phyloP scores from a whole-genome alignment of 2,888 invertebrate species.

The Trissolcus brochymenae region DNA sequence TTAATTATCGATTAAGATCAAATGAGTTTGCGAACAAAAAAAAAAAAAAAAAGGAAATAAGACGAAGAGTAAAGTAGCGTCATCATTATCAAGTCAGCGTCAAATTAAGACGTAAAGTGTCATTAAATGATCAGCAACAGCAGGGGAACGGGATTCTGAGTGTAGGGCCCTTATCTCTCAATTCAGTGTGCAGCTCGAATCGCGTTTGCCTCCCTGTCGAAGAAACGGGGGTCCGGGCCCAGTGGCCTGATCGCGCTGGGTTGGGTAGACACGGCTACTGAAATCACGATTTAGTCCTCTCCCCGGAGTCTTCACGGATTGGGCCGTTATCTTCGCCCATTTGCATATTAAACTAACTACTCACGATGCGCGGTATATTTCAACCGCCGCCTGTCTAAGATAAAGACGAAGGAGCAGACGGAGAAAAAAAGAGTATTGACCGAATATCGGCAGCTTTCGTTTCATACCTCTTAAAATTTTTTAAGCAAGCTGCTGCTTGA shows the following conservation, averaged over 20 bases:
- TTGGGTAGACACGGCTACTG: slow-evolving; percentile 74
- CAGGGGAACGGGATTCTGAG: slow-evolving; percentile 59
- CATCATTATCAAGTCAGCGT: slow-evolving; percentile 36
- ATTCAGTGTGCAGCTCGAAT: slow-evolving; percentile 65
- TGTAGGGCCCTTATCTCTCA: slow-evolving; percentile 74
- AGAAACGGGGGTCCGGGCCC: slow-evolving; percentile 48
- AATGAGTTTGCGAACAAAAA: not conserved
- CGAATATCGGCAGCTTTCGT: slow-evolving; percentile 56
- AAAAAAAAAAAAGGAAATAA: too few relatives aligned
- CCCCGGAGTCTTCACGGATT: slow-evolving; percentile 71
- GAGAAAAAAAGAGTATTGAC: slow-evolving; percentile 41
- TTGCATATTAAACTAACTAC: slow-evolving; percentile 77
- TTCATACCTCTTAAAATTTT: slow-evolving; percentile 60
- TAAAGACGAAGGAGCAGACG: slow-evolving; percentile 46
- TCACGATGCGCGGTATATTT: slow-evolving; percentile 74
- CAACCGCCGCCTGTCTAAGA: slow-evolving; percentile 59
- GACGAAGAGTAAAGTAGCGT: slow-evolving; percentile 2
- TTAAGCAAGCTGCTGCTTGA: slow-evolving; percentile 65
- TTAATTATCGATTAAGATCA: slow-evolving; percentile 19
- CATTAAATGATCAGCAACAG: slow-evolving; percentile 53
- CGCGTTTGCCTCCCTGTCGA: slow-evolving; percentile 52
- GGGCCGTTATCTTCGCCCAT: slow-evolving; percentile 73
- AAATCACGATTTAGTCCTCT: slow-evolving; percentile 75
- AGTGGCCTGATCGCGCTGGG: slow-evolving; percentile 60
- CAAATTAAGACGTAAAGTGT: slow-evolving; percentile 54